A percentile compares a stretch with the other conserved stretches of the same genome.
Conservation (phyloP, 2,888 invertebrate species). For the Eristalis pertinax region DNA sequence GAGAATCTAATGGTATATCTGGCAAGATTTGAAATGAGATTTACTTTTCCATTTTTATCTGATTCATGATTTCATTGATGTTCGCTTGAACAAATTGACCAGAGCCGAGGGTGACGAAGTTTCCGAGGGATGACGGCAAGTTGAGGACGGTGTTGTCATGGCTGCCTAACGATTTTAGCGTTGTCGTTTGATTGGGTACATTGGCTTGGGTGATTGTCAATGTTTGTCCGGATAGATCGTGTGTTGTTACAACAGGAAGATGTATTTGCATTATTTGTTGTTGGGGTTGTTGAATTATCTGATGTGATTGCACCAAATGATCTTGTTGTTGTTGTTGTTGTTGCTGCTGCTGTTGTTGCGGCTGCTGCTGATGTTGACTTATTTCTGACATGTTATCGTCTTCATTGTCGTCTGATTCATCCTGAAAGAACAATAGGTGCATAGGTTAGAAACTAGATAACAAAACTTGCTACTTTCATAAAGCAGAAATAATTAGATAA, state of each 20-base stretch:
- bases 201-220: conserved; percentile 79
- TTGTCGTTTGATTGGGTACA: conserved; percentile 73
- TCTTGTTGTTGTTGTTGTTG: conserved; percentile 74
- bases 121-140: conserved; percentile 78
- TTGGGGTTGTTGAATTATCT: conserved; percentile 64
- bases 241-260: conserved; percentile 77
- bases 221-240: conserved; percentile 78
- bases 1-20: conserved; percentile 31
- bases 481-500: too few species aligned
- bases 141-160: conserved; percentile 78
- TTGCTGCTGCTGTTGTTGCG: conserved; percentile 67
- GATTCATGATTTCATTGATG: conserved; percentile 77
- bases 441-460: neutral
- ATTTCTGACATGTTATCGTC: conserved; percentile 69
- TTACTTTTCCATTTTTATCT: conserved; percentile 79
- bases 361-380: conserved; percentile 60
- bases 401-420: conserved; percentile 43
- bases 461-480: too few species aligned
- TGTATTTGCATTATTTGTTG: conserved; percentile 80
- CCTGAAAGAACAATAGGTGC: conserved; percentile 21
- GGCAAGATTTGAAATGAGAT: conserved; percentile 61
- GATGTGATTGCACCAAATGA: conserved; percentile 69
- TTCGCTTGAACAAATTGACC: conserved; percentile 78
- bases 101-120: conserved; percentile 79
- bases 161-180: conserved; percentile 74